Conservation (phyloP, 1,140 invertebrate species). For the Diachasma alloeum region DNA sequence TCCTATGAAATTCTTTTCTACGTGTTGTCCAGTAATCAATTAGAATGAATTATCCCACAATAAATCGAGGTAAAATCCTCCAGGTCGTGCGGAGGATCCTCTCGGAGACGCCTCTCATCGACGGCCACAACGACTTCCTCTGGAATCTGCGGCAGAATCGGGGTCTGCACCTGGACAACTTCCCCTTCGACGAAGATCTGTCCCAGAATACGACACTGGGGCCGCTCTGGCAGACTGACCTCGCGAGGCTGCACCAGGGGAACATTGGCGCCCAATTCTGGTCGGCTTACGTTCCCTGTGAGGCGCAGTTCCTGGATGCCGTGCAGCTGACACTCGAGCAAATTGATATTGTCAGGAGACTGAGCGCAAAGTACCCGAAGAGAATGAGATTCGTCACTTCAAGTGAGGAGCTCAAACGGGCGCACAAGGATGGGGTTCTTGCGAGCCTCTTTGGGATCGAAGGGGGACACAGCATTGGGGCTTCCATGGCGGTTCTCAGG, state of each 20-base stretch:
- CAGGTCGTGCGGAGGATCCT: constrained; percentile 68
- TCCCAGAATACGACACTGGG: constrained; percentile 59
- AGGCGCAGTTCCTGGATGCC: constrained; percentile 81
- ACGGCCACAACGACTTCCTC: constrained; percentile 82
- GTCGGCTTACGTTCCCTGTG: constrained; percentile 89
- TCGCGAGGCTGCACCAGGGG: constrained; percentile 64
- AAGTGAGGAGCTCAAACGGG: constrained; percentile 74
- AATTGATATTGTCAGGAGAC: constrained; percentile 81
- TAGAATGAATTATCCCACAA: too few relatives aligned
- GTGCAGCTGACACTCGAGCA: constrained; percentile 83
- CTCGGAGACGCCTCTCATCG: constrained; percentile 67
- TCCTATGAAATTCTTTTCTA: too few relatives aligned
- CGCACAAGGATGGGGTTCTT: constrained; percentile 79
- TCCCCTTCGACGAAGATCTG: constrained; percentile 76
- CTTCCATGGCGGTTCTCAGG: constrained; percentile 80
- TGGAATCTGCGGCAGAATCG: constrained; percentile 83
- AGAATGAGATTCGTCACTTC: constrained; percentile 66
- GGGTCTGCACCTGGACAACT: constrained; percentile 73
- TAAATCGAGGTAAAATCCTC: too few relatives aligned
- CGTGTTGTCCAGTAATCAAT: too few relatives aligned
- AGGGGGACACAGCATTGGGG: constrained; percentile 86
- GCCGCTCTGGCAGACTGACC: constrained; percentile 67
- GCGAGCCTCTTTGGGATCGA: constrained; percentile 87
- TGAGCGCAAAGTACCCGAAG: constrained; percentile 69
- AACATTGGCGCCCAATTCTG: constrained; percentile 80